Evolutionary conservation across 2,888 invertebrate genomes (phyloP).

Genomic region (Ochropleura leucogaster): DNA sequence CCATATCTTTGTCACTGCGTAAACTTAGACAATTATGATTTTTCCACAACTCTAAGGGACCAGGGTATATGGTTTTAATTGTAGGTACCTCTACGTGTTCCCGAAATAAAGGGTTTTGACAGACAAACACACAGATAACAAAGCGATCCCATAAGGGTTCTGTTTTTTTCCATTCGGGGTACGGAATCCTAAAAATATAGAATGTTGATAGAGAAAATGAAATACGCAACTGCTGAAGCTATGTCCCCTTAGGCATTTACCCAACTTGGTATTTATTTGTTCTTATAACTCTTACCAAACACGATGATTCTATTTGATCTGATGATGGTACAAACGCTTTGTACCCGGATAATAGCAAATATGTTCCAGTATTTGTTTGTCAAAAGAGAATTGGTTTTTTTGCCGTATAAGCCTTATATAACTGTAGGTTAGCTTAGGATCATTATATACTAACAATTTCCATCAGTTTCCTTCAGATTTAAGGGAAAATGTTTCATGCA

Average conservation of each 20-base stretch:
- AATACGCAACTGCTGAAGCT: neutral
- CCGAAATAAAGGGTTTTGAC: no score
- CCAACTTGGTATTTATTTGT: conserved; percentile 2
- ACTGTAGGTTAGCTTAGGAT: neutral
- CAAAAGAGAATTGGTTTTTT: conserved; percentile 9
- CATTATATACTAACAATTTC: neutral
- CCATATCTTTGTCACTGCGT: no score
- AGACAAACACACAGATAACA: no score
- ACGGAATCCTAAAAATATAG: no score
- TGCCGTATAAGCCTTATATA: neutral
- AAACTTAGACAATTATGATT: no score
- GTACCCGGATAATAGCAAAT: conserved; percentile 9
- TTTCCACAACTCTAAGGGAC: no score
- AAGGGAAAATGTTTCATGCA: no score
- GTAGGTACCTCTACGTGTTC: no score
- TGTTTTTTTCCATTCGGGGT: no score
- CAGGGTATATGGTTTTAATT: no score
- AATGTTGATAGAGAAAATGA: neutral
- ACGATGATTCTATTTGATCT: neutral
- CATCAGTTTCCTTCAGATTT: no score
- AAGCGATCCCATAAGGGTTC: no score
- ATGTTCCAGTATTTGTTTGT: neutral
- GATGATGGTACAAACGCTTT: conserved; percentile 8
- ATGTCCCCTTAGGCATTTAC: neutral
- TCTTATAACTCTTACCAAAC: neutral